Evolutionary conservation across 2,797 vertebrate genomes (phyloP).

Genomic region (Tangara arthus): DNA sequence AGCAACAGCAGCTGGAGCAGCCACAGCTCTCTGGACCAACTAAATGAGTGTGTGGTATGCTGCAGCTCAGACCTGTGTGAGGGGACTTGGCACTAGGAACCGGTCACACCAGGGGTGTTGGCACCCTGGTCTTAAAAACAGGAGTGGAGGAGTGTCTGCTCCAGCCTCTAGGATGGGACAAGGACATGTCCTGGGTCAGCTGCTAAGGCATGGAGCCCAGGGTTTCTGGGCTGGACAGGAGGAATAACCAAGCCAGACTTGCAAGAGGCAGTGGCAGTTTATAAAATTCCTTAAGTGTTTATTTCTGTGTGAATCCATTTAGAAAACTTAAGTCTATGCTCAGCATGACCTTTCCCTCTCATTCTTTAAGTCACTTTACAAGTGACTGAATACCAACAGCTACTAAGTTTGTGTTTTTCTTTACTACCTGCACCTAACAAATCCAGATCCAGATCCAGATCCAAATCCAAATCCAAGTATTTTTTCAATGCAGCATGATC

Average conservation of each 20-base stretch:
- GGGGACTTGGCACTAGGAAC: neutral
- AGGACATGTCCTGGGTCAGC: neutral
- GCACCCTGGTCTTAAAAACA: neutral
- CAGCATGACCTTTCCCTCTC: neutral
- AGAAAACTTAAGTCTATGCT: neutral
- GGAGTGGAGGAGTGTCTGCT: neutral
- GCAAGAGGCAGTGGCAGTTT: neutral
- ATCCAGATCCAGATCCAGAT: neutral
- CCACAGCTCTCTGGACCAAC: neutral
- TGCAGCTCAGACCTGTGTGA: neutral
- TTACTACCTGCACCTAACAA: neutral
- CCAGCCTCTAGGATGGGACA: neutral
- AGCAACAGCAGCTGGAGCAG: neutral
- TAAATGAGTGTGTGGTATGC: fast-evolving
- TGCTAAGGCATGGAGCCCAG: neutral
- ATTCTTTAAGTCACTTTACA: neutral
- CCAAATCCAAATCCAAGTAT: neutral
- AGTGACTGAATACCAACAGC: neutral
- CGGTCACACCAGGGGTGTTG: neutral
- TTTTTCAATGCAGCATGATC: neutral
- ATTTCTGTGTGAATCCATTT: neutral
- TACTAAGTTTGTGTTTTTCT: neutral
- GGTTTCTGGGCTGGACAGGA: neutral
- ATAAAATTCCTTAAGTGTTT: neutral
- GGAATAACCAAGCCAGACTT: neutral